Base-by-base conservation (phyloP, 2,797 vertebrate species). In the Chelidonichthys spinosus region DNA sequence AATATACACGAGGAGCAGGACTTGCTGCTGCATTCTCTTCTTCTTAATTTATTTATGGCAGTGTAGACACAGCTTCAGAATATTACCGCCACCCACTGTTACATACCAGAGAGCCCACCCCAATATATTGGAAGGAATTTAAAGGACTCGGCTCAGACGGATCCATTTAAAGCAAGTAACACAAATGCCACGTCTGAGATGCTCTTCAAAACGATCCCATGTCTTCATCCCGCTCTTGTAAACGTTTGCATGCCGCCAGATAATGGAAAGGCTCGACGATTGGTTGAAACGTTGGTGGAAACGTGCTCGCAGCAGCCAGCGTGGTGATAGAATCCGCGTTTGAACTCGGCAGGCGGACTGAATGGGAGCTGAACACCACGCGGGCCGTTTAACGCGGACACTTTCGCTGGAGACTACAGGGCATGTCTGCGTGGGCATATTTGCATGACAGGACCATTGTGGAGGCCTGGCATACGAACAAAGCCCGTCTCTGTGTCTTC, bases 381-480 rank as follows among this genome's bases (percentile, higher is more conserved):
- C 79, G 58, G 43, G 62, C 78, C 56, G 64, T 76, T 68, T 69
- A 53, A 84, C 88, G 84, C 56, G 62, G 63, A 55, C 63, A 81
- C 76, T 69, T 35, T 61, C 25, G 64, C 82, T 86, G 69, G 72
- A 60, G 79, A 78, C 84, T 59, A 55, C 76, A 82, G 83, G 77
- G 83, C 85, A 88, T 82, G 84, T 69, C 60, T 86, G 89, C 84
- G 90, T 92, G 90, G 90, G 88, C 85, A 86, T 65, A 50, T 80
- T 88, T 77, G 85, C 81, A 88, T 90, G 89, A 87, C 76, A 76
- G 82, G 68, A 61, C 78, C 78, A 88, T 90, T 90, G 90, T 91
- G 59, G 74, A 75, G 71, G 53, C 75, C 79, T 81, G 85, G 87
- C 82, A 69, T 55, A 40, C 63, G 75, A 87, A 92, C 92, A 92